Evolutionary conservation across 2,113 vertebrate species (phyloP).

Genomic region (Mobula hypostoma): DNA sequence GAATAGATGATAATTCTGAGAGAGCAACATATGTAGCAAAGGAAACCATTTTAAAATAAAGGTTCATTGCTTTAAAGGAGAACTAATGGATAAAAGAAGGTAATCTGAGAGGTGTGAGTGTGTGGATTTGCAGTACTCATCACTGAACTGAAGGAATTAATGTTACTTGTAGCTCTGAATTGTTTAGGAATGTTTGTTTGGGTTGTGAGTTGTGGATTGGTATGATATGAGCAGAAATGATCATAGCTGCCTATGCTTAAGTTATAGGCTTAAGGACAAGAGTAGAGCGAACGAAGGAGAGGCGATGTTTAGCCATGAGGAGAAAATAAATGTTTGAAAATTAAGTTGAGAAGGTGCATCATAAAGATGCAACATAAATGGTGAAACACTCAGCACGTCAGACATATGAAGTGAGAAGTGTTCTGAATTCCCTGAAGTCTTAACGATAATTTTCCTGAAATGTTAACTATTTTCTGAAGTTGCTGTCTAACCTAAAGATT

Average conservation of each 20-base stretch:
- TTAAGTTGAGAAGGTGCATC: neutral
- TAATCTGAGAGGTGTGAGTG: neutral
- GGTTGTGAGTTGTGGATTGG: neutral
- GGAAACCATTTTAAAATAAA: neutral
- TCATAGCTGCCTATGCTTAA: neutral
- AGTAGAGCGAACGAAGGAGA: neutral
- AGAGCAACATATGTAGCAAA: neutral
- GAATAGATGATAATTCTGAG: neutral
- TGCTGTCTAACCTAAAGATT: neutral
- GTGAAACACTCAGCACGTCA: neutral
- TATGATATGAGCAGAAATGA: neutral
- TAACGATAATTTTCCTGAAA: too few species aligned
- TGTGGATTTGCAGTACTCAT: neutral
- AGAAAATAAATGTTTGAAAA: neutral
- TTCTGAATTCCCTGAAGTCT: neutral
- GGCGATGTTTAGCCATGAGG: neutral
- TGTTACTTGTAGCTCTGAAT: neutral
- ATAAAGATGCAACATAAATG: neutral
- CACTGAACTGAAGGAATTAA: neutral
- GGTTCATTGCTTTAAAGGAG: too few species aligned
- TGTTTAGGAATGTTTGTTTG: neutral
- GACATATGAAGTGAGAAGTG: neutral
- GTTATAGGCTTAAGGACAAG: neutral
- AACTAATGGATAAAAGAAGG: neutral
- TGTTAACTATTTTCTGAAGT: too few species aligned